phyloP scores from a whole-genome alignment of 2,113 vertebrate species.

The Indri indri region DNA sequence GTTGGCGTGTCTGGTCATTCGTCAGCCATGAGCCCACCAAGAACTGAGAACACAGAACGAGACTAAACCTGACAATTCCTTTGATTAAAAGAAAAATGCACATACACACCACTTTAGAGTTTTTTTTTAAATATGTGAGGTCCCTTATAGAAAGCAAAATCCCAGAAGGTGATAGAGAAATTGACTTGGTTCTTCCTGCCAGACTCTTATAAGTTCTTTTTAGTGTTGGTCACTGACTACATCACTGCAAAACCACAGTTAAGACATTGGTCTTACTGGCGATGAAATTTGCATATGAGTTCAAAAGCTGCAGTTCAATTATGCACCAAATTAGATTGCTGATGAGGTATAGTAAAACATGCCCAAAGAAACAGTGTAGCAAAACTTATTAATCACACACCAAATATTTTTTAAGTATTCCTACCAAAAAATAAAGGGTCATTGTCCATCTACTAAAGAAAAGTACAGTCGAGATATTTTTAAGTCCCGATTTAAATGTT shows the following conservation, averaged over 20 bases:
- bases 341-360: background rate
- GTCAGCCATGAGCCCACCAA: too few relatives aligned
- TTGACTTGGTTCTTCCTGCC: background rate
- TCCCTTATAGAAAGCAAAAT: background rate
- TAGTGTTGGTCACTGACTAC: background rate
- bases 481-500: background rate
- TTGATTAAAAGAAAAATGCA: background rate
- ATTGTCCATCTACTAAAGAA: background rate
- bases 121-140: background rate
- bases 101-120: background rate
- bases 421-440: background rate
- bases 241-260: background rate
- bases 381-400: background rate
- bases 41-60: too few relatives aligned
- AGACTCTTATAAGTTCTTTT: background rate
- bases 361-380: background rate
- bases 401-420: background rate
- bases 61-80: too few relatives aligned
- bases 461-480: background rate
- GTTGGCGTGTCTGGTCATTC: too few relatives aligned
- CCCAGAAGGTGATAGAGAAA: background rate
- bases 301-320: background rate
- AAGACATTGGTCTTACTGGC: background rate
- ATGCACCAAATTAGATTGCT: background rate
- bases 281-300: background rate